Conservation (phyloP, 2,113 vertebrate genomes). For the Chascanopsetta lugubris region DNA sequence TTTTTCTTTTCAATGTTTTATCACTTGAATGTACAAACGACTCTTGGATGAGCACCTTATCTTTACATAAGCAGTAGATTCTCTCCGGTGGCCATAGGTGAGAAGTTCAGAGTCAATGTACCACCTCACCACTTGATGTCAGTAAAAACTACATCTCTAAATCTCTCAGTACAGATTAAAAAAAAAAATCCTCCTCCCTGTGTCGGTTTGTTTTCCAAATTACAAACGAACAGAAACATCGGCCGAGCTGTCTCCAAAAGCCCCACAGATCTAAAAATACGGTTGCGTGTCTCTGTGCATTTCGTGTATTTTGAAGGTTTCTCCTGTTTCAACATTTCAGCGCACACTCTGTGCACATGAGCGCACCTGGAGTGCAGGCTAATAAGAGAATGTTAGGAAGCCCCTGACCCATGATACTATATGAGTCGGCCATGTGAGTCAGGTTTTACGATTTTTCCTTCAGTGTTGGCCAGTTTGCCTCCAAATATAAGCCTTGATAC, state of each 20-base stretch:
- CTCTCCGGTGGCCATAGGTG: no score
- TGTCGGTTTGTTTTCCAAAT: background rate
- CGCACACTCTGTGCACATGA: conserved; percentile 42
- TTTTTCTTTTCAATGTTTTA: no score
- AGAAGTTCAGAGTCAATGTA: no score
- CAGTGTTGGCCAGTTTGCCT: conserved; percentile 2
- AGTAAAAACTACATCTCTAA: no score
- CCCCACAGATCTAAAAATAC: conserved; percentile 8
- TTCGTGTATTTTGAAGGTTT: conserved; percentile 48
- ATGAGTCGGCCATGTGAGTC: conserved; percentile 43
- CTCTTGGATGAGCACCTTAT: no score
- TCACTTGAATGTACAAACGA: no score
- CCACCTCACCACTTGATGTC: no score
- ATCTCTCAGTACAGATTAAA: no score
- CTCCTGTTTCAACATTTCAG: conserved; percentile 17
- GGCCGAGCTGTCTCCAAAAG: conserved; percentile 20
- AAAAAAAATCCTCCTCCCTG: background rate
- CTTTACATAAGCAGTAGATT: no score
- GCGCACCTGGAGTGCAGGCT: conserved; percentile 32
- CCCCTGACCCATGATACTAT: conserved; percentile 45
- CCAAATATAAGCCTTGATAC: conserved; percentile 26
- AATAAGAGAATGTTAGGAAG: conserved; percentile 36
- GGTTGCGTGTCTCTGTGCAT: conserved; percentile 27
- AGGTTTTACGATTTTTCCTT: conserved; percentile 39
- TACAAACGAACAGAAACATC: conserved; percentile 3